These are phyloP conservation scores for Spea bombifrons DNA, from an alignment of 2,113 vertebrate genomes.

Conservation along the genomic window DNA sequence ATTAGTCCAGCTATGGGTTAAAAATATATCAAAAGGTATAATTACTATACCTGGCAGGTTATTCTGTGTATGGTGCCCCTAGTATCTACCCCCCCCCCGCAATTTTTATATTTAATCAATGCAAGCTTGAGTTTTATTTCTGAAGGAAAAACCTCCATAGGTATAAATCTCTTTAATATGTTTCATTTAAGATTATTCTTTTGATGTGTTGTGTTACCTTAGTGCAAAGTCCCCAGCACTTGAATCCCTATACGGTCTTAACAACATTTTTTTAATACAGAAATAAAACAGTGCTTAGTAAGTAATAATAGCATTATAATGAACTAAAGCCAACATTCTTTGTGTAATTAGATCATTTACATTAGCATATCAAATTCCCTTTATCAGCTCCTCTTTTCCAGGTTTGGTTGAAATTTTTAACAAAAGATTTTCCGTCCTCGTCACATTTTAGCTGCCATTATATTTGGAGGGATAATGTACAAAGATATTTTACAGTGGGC, in stretches of 20 bases:
- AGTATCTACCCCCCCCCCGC: no score
- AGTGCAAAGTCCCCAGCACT: neutral
- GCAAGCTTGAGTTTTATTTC: no score
- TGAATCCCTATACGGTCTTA: constrained; percentile 2
- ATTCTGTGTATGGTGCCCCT: no score
- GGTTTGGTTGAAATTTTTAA: neutral
- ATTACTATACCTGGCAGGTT: no score
- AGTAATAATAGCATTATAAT: constrained; percentile 3
- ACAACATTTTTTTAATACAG: constrained; percentile 5
- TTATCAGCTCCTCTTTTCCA: constrained; percentile 7
- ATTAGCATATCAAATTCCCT: constrained; percentile 32
- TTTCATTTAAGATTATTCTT: no score
- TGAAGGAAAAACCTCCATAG: no score
- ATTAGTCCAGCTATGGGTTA: neutral
- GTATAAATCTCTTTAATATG: no score
- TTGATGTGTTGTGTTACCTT: neutral
- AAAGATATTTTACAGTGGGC: constrained; percentile 11
- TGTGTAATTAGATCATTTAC: neutral
- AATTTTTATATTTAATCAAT: no score
- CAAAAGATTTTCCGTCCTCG: neutral
- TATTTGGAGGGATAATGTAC: constrained; percentile 20
- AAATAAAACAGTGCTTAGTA: constrained; percentile 11
- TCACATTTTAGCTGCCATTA: constrained; percentile 32
- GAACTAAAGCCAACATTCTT: neutral
- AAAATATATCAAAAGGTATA: no score